phyloP scores from a whole-genome alignment of 2,113 vertebrate species.

The Ovibos moschatus region DNA sequence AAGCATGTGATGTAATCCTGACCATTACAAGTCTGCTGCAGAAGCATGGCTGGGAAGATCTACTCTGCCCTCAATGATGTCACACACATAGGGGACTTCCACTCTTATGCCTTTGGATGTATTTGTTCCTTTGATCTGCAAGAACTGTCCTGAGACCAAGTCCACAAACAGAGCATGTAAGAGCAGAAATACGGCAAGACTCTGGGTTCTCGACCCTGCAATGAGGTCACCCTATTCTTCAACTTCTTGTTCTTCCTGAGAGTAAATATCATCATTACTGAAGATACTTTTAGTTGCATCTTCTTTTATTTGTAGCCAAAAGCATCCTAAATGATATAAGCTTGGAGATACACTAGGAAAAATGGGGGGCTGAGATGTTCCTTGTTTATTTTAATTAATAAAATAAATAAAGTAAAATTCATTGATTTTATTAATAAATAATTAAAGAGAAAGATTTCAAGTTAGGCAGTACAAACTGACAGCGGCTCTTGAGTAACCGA shows the following conservation, averaged over 20 bases:
- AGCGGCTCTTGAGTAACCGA: not conserved
- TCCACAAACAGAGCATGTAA: fast-evolving
- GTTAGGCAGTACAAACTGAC: fast-evolving
- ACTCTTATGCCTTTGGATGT: not conserved
- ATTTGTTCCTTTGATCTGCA: not conserved
- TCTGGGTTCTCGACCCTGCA: fast-evolving
- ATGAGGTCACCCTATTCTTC: not conserved
- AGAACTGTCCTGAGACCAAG: not conserved
- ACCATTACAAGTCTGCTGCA: fast-evolving
- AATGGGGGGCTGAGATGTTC: not conserved
- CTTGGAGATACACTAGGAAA: not conserved
- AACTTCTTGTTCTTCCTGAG: no score
- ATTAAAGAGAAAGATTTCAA: not conserved
- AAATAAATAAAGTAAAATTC: not conserved
- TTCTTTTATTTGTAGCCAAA: not conserved
- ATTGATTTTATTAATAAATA: not conserved
- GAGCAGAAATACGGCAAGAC: not conserved
- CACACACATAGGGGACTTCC: not conserved
- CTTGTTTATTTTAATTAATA: not conserved
- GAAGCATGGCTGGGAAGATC: not conserved
- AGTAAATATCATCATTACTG: not conserved
- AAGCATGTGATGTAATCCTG: fast-evolving
- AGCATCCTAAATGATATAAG: not conserved
- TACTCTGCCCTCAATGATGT: not conserved
- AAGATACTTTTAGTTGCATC: not conserved